phyloP scores from a whole-genome alignment of 2,797 vertebrate species.

The Notolepis coatsorum region DNA sequence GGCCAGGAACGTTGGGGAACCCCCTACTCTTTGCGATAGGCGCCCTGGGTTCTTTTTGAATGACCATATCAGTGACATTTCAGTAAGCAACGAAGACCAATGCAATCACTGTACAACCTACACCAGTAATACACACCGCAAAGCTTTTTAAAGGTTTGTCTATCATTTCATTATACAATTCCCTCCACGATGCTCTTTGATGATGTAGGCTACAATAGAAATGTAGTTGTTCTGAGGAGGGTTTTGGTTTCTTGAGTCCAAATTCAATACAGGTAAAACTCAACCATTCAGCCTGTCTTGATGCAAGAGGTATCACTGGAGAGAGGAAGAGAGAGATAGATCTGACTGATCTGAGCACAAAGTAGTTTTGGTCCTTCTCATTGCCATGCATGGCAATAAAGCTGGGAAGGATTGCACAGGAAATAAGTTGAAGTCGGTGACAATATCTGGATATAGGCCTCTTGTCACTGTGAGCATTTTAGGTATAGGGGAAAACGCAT shows the following conservation, averaged over 20 bases:
- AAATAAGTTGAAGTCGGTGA: background rate
- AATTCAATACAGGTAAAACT: constrained; percentile 32
- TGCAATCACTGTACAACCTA: no score
- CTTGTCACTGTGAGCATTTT: no score
- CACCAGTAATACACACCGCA: no score
- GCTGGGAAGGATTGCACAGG: background rate
- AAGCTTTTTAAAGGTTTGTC: no score
- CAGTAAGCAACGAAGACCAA: no score
- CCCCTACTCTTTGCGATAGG: no score
- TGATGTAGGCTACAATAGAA: background rate
- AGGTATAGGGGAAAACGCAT: no score
- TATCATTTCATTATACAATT: background rate
- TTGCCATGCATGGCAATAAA: background rate
- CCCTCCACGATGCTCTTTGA: background rate
- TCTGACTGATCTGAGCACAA: background rate
- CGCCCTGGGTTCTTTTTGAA: no score
- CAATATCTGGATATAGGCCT: background rate
- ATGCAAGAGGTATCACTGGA: constrained; percentile 53
- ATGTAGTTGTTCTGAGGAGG: background rate
- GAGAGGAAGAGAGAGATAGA: background rate
- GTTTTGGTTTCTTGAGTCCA: constrained; percentile 22
- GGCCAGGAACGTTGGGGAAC: no score
- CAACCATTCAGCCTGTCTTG: constrained; percentile 56
- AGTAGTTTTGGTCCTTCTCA: background rate
- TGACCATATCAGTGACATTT: no score